Percentiles rank a stretch among this genome's conserved stretches.
These are phyloP conservation scores for Melanophora roralis DNA, from an alignment of 2,888 invertebrate genomes.

Conservation along the genomic window DNA sequence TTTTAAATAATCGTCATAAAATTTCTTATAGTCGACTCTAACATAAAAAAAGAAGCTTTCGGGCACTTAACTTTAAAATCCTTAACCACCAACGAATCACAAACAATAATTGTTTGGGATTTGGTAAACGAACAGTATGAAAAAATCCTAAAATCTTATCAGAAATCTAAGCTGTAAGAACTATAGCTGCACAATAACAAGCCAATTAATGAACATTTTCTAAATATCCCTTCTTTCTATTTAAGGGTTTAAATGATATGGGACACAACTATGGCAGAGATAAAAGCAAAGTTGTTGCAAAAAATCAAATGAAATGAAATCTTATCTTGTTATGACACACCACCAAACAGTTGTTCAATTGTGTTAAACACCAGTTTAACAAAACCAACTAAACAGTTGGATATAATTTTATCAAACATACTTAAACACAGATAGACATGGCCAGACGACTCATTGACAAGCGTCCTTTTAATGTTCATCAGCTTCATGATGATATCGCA, in stretches of 20 bases:
- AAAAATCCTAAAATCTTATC: conserved; percentile 47
- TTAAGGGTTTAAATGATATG: conserved; percentile 16
- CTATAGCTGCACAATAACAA: conserved; percentile 20
- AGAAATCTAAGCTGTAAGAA: conserved; percentile 37
- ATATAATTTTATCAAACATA: conserved; percentile 2
- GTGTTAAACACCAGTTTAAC: conserved; percentile 54
- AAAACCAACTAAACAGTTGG: conserved; percentile 46
- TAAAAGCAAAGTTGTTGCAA: neutral
- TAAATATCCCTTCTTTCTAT: conserved; percentile 41
- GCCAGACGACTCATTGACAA: neutral
- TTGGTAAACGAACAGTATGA: conserved; percentile 26
- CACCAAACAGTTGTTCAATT: conserved; percentile 61
- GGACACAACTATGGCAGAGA: conserved; percentile 1
- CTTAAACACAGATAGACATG: neutral
- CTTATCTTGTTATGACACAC: conserved; percentile 61
- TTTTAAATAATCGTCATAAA: neutral
- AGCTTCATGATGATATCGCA: conserved; percentile 28
- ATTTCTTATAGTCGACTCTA: neutral
- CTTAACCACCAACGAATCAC: conserved; percentile 6
- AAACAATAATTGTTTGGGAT: conserved; percentile 36
- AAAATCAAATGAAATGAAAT: conserved; percentile 33
- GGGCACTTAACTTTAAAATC: neutral
- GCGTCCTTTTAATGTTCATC: conserved; percentile 6
- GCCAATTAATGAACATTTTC: conserved; percentile 56
- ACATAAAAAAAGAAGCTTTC: neutral